Percentiles rank a stretch among this genome's conserved stretches.
Conservation (phyloP, 2,888 invertebrate species). For the Poecilus cupreus region DNA sequence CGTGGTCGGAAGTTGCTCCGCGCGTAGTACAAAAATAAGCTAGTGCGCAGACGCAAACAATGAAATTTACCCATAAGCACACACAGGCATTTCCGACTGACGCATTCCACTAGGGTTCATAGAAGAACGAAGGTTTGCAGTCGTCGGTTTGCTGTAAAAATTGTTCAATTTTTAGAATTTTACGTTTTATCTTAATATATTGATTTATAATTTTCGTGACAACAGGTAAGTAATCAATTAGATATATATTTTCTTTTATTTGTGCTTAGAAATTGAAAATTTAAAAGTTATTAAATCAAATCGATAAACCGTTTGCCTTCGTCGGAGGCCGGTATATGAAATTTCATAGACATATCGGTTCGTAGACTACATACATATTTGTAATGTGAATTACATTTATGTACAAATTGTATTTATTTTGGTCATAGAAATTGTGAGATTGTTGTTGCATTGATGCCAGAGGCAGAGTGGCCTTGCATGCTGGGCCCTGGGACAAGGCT, state of each 20-base stretch:
- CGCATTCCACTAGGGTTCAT: constrained; percentile 39
- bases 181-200: constrained; percentile 47
- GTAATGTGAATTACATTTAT: not conserved
- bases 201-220: constrained; percentile 52
- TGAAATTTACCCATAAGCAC: constrained; percentile 15
- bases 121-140: not conserved
- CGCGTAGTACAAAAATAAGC: not conserved
- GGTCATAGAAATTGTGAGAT: not conserved
- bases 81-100: constrained; percentile 47
- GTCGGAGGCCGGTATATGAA: constrained; percentile 33
- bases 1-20: constrained; percentile 29
- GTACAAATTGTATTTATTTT: not conserved
- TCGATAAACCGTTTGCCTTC: constrained; percentile 38
- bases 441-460: constrained; percentile 29
- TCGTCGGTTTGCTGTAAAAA: constrained; percentile 36
- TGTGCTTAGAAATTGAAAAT: constrained; percentile 19
- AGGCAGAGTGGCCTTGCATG: constrained; percentile 51
- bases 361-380: constrained; percentile 10
- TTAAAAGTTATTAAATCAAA: not conserved
- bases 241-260: constrained; percentile 17
- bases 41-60: constrained; percentile 25
- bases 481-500: constrained; percentile 46
- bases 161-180: constrained; percentile 40
- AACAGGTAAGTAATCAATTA: constrained; percentile 45
- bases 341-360: constrained; percentile 10